Conservation (phyloP, 2,797 vertebrate species). For the Sphenopsis melanotis region DNA sequence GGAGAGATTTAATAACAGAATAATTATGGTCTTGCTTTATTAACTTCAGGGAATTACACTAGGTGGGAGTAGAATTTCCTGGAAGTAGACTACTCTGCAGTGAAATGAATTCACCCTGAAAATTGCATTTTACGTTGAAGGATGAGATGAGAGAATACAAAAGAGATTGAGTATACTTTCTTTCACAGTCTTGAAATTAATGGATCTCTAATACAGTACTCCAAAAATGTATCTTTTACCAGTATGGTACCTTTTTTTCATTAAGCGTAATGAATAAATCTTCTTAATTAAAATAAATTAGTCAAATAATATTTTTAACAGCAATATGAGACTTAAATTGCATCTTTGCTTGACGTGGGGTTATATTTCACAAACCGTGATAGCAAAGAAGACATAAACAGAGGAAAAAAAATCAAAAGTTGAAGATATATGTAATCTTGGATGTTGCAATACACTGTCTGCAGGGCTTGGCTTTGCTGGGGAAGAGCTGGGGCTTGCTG, state of each 20-base stretch:
- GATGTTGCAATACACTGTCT: background rate
- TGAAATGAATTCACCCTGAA: background rate
- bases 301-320: background rate
- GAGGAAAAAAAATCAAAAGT: background rate
- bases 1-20: background rate
- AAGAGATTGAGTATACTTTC: background rate
- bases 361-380: background rate
- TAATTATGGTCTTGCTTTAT: background rate
- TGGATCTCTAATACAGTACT: background rate
- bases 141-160: background rate
- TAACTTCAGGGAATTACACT: background rate
- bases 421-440: background rate
- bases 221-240: background rate
- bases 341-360: background rate
- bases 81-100: background rate
- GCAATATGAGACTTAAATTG: background rate
- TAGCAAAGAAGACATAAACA: background rate
- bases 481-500: background rate
- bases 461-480: background rate
- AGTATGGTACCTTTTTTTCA: background rate
- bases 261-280: background rate
- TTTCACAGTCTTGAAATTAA: background rate
- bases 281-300: background rate
- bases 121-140: background rate
- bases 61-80: background rate